Percentiles rank a stretch among this genome's conserved stretches.
Evolutionary conservation across 2,888 invertebrate species (phyloP).

Genomic region (Elegia similella): DNA sequence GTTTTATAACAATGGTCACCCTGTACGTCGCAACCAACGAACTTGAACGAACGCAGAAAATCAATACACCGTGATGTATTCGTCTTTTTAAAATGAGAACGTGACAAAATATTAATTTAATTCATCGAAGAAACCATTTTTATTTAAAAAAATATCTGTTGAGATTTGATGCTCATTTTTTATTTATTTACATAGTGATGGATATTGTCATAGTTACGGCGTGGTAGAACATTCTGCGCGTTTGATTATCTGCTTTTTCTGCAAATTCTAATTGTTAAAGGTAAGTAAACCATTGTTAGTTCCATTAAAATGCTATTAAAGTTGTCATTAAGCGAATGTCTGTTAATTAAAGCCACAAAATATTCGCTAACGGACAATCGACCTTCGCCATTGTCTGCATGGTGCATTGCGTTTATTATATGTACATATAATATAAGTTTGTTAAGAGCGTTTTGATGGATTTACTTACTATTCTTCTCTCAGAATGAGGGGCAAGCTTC

Average conservation of each 20-base stretch:
- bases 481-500: not conserved
- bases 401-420: slow-evolving; percentile 77
- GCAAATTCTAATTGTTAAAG: slow-evolving; percentile 69
- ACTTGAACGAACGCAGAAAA: slow-evolving; percentile 60
- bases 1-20: slow-evolving; percentile 18
- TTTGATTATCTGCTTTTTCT: slow-evolving; percentile 67
- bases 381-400: slow-evolving; percentile 82
- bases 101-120: slow-evolving; percentile 76
- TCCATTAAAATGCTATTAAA: slow-evolving; percentile 18
- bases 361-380: slow-evolving; percentile 60
- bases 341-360: slow-evolving; percentile 33
- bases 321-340: slow-evolving; percentile 20
- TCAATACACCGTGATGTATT: slow-evolving; percentile 78
- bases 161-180: slow-evolving; percentile 80
- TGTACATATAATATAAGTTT: slow-evolving; percentile 26
- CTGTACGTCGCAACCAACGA: slow-evolving; percentile 17
- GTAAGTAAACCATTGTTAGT: slow-evolving; percentile 56
- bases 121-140: slow-evolving; percentile 73
- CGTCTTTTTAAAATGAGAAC: slow-evolving; percentile 81
- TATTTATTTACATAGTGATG: slow-evolving; percentile 82
- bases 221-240: slow-evolving; percentile 77
- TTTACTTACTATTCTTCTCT: not conserved
- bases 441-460: not conserved
- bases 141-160: slow-evolving; percentile 73
- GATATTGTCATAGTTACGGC: slow-evolving; percentile 79